Evolutionary conservation across 1,140 invertebrate genomes (phyloP).

Genomic region (Drosophila erecta): DNA sequence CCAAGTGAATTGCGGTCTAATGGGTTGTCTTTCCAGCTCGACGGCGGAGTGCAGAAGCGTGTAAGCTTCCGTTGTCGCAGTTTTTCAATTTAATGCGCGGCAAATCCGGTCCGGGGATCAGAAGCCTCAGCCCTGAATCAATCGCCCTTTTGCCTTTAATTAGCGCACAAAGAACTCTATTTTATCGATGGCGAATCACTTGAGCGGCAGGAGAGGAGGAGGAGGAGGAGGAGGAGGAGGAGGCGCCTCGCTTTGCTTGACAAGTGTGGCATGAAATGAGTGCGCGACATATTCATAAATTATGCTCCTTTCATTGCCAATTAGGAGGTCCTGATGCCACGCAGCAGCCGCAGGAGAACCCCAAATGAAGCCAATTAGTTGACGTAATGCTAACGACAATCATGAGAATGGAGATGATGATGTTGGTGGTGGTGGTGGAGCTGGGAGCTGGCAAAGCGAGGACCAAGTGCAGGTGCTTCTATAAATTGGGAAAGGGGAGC

Average conservation of each 20-base stretch:
- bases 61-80: constrained; percentile 42
- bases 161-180: constrained; percentile 27
- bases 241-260: constrained; percentile 10
- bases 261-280: constrained; percentile 70
- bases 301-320: constrained; percentile 79
- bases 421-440: neutral
- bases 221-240: neutral
- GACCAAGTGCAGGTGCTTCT: constrained; percentile 11
- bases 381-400: constrained; percentile 77
- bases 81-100: neutral
- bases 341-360: constrained; percentile 64
- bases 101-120: neutral
- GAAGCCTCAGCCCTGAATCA: neutral
- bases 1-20: constrained; percentile 71
- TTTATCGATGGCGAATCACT: constrained; percentile 7
- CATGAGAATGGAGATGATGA: neutral
- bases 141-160: constrained; percentile 13
- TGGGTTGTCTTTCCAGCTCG: constrained; percentile 44
- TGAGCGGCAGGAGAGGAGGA: neutral
- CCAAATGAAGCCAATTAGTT: constrained; percentile 81
- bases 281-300: constrained; percentile 75
- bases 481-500: neutral
- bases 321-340: constrained; percentile 66
- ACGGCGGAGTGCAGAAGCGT: constrained; percentile 33
- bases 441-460: too few species aligned